Evolutionary conservation across 2,888 invertebrate species (phyloP), one percentile per base, ranked within the genome.

Genomic region (Drosophila pseudotakahashii): DNA sequence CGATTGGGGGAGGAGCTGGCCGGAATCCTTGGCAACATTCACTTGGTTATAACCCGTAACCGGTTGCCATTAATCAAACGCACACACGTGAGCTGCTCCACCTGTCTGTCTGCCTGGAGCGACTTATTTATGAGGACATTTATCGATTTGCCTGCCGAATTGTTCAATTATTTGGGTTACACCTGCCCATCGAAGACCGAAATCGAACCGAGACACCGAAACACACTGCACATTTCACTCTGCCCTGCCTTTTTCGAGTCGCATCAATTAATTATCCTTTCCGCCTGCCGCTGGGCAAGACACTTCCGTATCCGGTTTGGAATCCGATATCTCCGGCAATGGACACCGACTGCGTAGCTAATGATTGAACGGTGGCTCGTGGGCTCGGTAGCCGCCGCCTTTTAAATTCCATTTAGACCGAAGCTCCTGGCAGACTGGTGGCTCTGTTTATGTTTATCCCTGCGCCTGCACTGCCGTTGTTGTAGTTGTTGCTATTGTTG

Each of bases 391-490:
- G 76, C 75, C 79, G 79, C 45, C 73, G 55, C 72, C 58, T 63
- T 77, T 83, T 81, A 70, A 74, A 79, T 86, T 81, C 74, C 86
- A 76, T 81, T 84, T 83, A 81, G 67, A 61, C 51, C 51, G 37
- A 39, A 34, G 55, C 57, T 47, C 50, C 50, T 50, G 52, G 19
- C 51, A 41, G 57, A 72, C 71, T 71, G 69, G 51, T 75, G 78
- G 67, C 77, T 77, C 76, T 86, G 79, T 77, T 84, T 84, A 84
- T 88, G 83, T 87, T 84, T 85, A 82, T 85, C 67, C 78, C 70
- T 88, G 81, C 76, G 79, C 77, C 66, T 67, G 55, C 71, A 71
- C 51, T 64, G 66, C 32, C 45, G 32, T 23, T 6, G 32, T 45
- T 45, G 36, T 50, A 52, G 47, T 67, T 51, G 64, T 76, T 71